Conservation (phyloP, 2,113 vertebrate species). For the Alethe castanea region DNA sequence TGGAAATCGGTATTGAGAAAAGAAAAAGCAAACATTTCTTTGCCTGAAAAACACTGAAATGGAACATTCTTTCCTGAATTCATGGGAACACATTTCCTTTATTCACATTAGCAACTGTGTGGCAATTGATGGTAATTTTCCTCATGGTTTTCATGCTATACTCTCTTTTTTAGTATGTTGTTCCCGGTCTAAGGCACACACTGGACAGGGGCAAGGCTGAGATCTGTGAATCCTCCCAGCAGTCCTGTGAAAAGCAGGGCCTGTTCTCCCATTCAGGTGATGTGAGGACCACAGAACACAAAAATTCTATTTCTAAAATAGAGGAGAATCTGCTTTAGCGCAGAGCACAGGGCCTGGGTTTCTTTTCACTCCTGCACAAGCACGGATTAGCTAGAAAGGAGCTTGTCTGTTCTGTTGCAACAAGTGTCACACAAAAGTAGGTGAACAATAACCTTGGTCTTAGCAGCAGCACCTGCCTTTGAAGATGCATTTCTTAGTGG, state of each 20-base stretch:
- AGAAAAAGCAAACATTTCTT: background rate
- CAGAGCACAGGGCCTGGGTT: background rate
- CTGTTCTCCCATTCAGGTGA: background rate
- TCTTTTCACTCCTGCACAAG: background rate
- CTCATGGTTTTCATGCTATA: background rate
- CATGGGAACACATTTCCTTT: background rate
- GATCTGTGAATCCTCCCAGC: background rate
- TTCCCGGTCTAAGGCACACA: background rate
- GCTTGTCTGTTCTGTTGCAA: background rate
- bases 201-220: background rate
- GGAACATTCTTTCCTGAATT: background rate
- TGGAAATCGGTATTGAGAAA: background rate
- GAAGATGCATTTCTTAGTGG: background rate
- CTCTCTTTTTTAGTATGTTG: background rate
- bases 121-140: background rate
- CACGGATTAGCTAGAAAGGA: background rate
- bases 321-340: background rate
- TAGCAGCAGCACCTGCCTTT: background rate
- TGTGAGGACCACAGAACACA: background rate
- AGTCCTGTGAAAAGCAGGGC: background rate
- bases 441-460: background rate
- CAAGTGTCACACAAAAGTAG: background rate
- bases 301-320: background rate
- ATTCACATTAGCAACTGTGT: background rate
- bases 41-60: background rate